Base-by-base conservation (phyloP, 2,113 vertebrate species). In the Ramphastos sulfuratus region DNA sequence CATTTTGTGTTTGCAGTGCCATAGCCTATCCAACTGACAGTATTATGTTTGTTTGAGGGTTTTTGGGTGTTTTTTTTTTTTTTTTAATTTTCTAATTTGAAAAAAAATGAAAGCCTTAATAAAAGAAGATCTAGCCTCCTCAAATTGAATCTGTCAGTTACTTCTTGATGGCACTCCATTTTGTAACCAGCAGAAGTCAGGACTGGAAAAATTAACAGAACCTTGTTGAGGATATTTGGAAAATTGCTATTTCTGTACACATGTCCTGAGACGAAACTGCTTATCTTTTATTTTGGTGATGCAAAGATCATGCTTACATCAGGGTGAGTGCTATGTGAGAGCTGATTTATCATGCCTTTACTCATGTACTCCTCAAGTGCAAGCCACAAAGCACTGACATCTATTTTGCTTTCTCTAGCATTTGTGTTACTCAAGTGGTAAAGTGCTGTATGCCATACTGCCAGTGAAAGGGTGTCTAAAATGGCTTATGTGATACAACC, bases 11-110 rank as follows among this genome's bases (percentile, higher is more conserved):
- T 90, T 92, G 92, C 35, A 63, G 59, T 78, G 46, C 46, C 73
- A 70, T 83, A 58, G 69, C 88, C 88, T 91, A 83, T 88, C 52
- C 58, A 88, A 33, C 5, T 90, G 69, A 93, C 80, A 79, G 76
- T 58, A 50, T 69, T 85, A 69, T 56, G 15, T 44, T 44, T 44
- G 44, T 44, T 44, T 16, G 15, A 35, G 11, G n/a, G n/a, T n/a
- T 8, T 39, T 39, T 39, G 39, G 39, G 39, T n/a, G n/a, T n/a
- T 64, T 37, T 75, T 63, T 59, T 72, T 82, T 59, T 52, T 59
- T 83, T 70, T 59, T 20, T 56, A 67, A 35, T 80, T 86, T 85
- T 90, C 65, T 96, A n/a, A 59, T 86, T 58, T 55, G 44, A 69
- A 78, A 89, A 75, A 72, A 72, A 83, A 39, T 46, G 28, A 73